phyloP scores from a whole-genome alignment of 2,888 invertebrate genomes.

The Halictus ligatus region DNA sequence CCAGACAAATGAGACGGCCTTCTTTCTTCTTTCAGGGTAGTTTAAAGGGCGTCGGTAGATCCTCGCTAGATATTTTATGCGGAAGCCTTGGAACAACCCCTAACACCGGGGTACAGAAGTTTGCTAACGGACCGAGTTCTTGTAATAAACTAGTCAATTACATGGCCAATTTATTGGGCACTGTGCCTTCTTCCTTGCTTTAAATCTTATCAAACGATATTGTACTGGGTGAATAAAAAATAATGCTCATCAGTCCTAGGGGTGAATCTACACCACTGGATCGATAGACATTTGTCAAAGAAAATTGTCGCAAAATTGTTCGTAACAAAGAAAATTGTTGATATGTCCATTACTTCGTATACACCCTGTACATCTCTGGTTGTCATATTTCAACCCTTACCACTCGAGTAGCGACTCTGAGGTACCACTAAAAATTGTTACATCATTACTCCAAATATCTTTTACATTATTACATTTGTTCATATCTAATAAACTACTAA shows the following conservation, averaged over 20 bases:
- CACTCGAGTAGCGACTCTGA: no score
- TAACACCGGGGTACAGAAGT: neutral
- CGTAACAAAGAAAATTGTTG: no score
- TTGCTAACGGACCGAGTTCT: neutral
- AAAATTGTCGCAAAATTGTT: no score
- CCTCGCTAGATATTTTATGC: neutral
- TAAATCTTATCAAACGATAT: neutral
- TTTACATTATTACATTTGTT: no score
- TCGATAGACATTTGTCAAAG: no score
- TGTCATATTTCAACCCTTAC: neutral
- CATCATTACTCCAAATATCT: no score
- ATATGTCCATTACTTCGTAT: no score
- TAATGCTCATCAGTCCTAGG: no score
- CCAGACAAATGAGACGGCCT: constrained; percentile 7
- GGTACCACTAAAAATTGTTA: no score
- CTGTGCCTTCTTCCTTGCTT: neutral
- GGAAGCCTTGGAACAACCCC: neutral
- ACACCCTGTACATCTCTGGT: neutral
- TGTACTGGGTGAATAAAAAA: no score
- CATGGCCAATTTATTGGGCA: neutral
- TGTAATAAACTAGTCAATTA: neutral
- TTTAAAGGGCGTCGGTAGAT: neutral
- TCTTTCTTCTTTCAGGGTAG: neutral
- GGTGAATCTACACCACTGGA: no score
- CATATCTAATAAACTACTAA: no score